Evolutionary conservation across 2,797 vertebrate species (phyloP), one percentile per base, ranked within the genome.

Genomic region (Acrossocheilus wenchowensis): DNA sequence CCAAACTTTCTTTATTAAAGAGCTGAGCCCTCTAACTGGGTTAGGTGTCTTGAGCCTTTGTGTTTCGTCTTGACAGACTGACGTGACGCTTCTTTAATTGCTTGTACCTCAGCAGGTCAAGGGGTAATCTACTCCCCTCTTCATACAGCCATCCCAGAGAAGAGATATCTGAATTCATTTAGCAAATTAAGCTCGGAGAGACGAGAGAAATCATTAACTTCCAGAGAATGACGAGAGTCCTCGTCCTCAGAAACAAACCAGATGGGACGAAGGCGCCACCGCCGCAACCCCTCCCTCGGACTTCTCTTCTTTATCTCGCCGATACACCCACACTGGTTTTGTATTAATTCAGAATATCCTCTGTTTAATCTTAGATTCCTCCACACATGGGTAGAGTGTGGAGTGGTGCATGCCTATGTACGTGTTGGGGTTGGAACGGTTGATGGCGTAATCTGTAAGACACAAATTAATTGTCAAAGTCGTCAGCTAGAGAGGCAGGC

Each of bases 381-480:
- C 68, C 54, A 75, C 83, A 69, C 36, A 45, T 79, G 75, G 39
- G 69, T 36, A 45, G 68, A 64, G 66, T 43, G 72, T 83, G 23
- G 71, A 69, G 26, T 21, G 54, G 36, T 43, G 75, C 48, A 66
- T 86, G 79, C 54, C 14, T 64, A 72, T 23, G 54, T 72, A 68
- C 54, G 39, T 60, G 71, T 50, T 54, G 23, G 85, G 91, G 91
- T 93, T 90, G 91, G 91, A 81, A 21, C 62, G n/a, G 91, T 88
- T 93, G 91, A 91, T 93, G 89, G 92, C 88, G 91, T 94, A 91
- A 94, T 95, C 92, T 94, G 92, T 93, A 90, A 87, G 87, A 94
- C 92, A 93, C 90, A 94, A 93, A 94, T 94, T 94, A 95, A 94
- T 94, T 94, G 94, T 94, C 93, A 91, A 90, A 92, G 90, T 91